Percentiles rank a stretch among this genome's conserved stretches.
Conservation (phyloP, 92 coral and sea anemone genomes). For the Pocillopora meandrina region DNA sequence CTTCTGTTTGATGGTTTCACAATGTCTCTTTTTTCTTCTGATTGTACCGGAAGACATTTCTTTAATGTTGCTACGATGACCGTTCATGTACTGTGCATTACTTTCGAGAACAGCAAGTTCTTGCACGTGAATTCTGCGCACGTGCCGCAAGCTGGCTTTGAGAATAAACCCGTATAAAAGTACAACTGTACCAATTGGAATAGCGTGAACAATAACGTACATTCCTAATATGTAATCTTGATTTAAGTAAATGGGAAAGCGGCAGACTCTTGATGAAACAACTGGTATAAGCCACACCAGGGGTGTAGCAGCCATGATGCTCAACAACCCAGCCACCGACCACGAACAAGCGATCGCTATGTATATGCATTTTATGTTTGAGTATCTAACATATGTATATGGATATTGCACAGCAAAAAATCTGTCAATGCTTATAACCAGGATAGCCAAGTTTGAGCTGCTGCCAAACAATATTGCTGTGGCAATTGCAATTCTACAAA, state of each 20-base stretch:
- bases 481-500: constrained; percentile 65
- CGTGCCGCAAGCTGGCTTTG: constrained; percentile 68
- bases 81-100: background rate
- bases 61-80: background rate
- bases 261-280: constrained; percentile 34
- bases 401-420: constrained; percentile 64
- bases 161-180: constrained; percentile 68
- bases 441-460: constrained; percentile 63
- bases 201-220: constrained; percentile 57
- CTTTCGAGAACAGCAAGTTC: constrained; percentile 42
- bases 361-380: constrained; percentile 7
- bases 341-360: constrained; percentile 32
- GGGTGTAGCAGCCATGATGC: constrained; percentile 43
- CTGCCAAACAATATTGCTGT: constrained; percentile 62
- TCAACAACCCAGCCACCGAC: constrained; percentile 42
- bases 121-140: constrained; percentile 62
- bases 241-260: constrained; percentile 63
- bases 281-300: constrained; percentile 34
- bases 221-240: constrained; percentile 53
- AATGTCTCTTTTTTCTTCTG: background rate
- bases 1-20: constrained; percentile 42
- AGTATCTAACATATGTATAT: constrained; percentile 28
- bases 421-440: constrained; percentile 62
- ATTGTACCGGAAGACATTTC: background rate
- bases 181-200: constrained; percentile 61